These are phyloP conservation scores for Platygyra sinensis DNA, from an alignment of 64 coral and sea anemone species.

Conservation along the genomic window DNA sequence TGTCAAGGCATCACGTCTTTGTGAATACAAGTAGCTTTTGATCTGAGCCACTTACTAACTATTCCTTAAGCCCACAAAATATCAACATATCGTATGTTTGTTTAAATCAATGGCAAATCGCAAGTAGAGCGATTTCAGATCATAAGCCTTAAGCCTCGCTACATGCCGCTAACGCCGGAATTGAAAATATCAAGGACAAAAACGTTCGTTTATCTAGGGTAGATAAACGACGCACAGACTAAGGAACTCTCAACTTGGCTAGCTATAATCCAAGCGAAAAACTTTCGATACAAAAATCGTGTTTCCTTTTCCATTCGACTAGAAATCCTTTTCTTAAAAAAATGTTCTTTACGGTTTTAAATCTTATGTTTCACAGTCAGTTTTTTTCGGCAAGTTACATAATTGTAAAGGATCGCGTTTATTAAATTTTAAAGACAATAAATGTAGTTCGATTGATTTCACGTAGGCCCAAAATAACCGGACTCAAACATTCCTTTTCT, in stretches of 20 bases:
- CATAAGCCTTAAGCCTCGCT: neutral
- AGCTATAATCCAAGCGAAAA: no score
- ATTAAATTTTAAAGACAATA: slow-evolving; percentile 36
- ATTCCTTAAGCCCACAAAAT: slow-evolving; percentile 1
- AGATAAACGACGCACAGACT: no score
- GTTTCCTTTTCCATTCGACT: no score
- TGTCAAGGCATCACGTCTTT: slow-evolving; percentile 19
- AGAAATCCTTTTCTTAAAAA: neutral
- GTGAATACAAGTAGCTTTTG: slow-evolving; percentile 41
- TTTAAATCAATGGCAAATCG: neutral
- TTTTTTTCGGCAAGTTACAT: neutral
- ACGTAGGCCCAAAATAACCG: neutral
- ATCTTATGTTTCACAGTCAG: neutral
- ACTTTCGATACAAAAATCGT: no score
- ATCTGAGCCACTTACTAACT: slow-evolving; percentile 24
- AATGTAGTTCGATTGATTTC: neutral
- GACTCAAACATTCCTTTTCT: slow-evolving; percentile 18
- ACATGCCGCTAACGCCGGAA: neutral
- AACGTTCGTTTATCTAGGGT: neutral
- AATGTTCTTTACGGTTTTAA: neutral
- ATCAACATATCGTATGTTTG: slow-evolving; percentile 19
- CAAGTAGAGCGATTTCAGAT: neutral
- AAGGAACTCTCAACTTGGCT: no score
- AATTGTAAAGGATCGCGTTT: neutral
- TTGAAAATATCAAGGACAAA: neutral